Evolutionary conservation across 2,797 vertebrate species (phyloP), one percentile per base, ranked within the genome.

Genomic region (Melanitta fusca): DNA sequence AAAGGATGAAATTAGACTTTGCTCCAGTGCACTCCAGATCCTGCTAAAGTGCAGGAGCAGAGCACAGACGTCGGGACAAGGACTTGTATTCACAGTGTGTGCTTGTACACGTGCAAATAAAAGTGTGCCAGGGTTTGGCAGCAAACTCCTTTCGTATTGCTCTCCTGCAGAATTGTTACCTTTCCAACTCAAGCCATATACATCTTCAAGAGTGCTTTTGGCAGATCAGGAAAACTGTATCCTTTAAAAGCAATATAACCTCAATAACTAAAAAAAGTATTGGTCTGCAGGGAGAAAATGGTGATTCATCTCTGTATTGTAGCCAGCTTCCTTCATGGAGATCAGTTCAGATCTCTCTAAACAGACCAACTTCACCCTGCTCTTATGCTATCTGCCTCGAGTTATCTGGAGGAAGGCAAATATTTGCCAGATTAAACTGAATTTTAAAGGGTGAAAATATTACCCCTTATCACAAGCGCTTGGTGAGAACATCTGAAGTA

Each of bases 21-120:
- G 51, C 83, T 66, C 13, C 1, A 1, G 34, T 34, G 24, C 49
- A 51, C 24, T 51, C 49, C 24, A 51, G 22, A 51, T 51, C 49
- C 24, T 51, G 49, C 49, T 51, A 51, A 56, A 51, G 77, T 7
- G 53, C 68, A 90, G 91, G 66, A 69, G 62, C 38, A 30, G 28
- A 71, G 85, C 72, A 58, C 14, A 6, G 3, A 2, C 11, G 18
- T 68, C 47, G 6, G 3, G 22, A 38, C 7, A 10, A n/a, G 34
- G 22, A 34, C 56, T 24, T 24, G 4, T 3, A 21, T 13, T 47
- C 38, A 15, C 2, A 39, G 10, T 0, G 0, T 28, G 2, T 47
- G 2, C 39, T 38, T 58, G 53, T 36, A 47, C 62, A 25, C 0
- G 1, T 20, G 58, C 62, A 72, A 84, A 65, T 32, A 5, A 58